These are phyloP conservation scores for Psittacara wagleri DNA, from an alignment of 2,113 vertebrate species.

Conservation along the genomic window DNA sequence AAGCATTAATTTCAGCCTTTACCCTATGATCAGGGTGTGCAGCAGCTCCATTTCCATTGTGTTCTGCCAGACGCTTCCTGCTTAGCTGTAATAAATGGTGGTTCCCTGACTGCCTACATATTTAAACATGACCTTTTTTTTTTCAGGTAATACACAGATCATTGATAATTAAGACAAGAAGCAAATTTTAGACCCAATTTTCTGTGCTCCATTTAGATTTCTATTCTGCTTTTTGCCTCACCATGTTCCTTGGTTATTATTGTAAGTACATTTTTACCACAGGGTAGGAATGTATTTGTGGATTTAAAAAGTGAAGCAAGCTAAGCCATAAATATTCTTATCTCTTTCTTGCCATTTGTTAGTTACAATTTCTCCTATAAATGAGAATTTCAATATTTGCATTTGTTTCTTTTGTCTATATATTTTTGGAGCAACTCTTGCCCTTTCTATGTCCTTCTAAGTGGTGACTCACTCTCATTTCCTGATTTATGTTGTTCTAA, in stretches of 20 bases:
- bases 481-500: neutral
- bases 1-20: neutral
- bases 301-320: neutral
- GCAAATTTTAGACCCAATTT: neutral
- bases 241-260: neutral
- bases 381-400: neutral
- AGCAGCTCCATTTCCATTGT: neutral
- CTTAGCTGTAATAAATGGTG: neutral
- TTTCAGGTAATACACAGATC: neutral
- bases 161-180: neutral
- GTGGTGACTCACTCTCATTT: neutral
- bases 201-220: neutral
- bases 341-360: neutral
- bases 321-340: neutral
- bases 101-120: neutral
- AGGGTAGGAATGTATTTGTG: neutral
- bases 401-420: neutral
- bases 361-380: neutral
- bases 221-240: neutral
- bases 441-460: neutral
- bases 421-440: conserved; percentile 2
- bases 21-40: neutral
- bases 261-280: neutral
- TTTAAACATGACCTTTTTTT: conserved; percentile 5
- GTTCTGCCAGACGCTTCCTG: neutral